Percentiles rank a stretch among this genome's conserved stretches.
Evolutionary conservation across 1,140 invertebrate species (phyloP).

Genomic region (Apis laboriosa): DNA sequence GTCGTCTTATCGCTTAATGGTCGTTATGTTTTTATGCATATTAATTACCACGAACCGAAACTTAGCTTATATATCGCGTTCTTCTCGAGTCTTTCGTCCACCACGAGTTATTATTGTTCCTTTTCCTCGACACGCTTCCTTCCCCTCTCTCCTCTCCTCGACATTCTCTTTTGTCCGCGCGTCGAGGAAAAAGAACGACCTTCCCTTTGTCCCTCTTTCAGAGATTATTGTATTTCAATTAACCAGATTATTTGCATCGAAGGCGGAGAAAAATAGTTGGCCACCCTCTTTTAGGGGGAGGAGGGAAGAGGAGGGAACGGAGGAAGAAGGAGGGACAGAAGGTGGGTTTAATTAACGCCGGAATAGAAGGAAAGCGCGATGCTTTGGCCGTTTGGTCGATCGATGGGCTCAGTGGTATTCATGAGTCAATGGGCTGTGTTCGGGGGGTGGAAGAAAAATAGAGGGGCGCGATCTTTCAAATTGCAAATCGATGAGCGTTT

Average conservation of each 20-base stretch:
- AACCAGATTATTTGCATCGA: neutral
- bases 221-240: slow-evolving; percentile 18
- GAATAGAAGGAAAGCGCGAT: neutral
- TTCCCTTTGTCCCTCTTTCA: too few relatives aligned
- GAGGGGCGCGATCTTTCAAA: slow-evolving; percentile 23
- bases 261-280: neutral
- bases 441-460: slow-evolving; percentile 11
- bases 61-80: neutral
- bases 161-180: too few relatives aligned
- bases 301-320: too few relatives aligned
- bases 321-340: too few relatives aligned
- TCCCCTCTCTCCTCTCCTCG: neutral
- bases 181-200: neutral
- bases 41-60: slow-evolving; percentile 40
- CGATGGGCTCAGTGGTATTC: slow-evolving; percentile 19
- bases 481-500: slow-evolving; percentile 15
- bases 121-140: neutral
- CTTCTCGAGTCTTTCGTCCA: neutral
- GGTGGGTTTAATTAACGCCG: slow-evolving; percentile 19
- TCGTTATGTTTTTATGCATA: slow-evolving; percentile 59
- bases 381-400: neutral
- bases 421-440: slow-evolving; percentile 18
- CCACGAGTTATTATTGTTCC: neutral
- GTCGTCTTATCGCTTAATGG: slow-evolving; percentile 56
- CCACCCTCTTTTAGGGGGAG: neutral